Evolutionary conservation across 2,113 vertebrate genomes (phyloP).

Genomic region (Lagopus leucura): DNA sequence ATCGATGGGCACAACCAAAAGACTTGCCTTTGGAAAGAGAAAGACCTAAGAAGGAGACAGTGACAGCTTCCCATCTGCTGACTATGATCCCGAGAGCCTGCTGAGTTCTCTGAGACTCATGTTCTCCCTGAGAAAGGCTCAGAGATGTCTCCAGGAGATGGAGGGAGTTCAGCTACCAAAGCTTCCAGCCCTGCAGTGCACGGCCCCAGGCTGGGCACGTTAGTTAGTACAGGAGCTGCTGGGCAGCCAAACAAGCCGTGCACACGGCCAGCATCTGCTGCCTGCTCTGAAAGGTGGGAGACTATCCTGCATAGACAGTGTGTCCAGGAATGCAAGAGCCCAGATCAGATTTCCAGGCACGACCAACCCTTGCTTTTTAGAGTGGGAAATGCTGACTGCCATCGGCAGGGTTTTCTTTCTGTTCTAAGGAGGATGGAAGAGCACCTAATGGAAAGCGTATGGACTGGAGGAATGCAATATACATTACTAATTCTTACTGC

Average conservation of each 20-base stretch:
- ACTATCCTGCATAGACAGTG: conserved; percentile 17
- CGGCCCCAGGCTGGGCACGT: rapidly evolving
- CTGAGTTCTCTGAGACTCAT: neutral
- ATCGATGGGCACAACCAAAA: neutral
- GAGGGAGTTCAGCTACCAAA: neutral
- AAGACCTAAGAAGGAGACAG: neutral
- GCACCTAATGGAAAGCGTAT: conserved; percentile 73
- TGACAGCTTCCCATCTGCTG: neutral
- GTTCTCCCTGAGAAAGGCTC: neutral
- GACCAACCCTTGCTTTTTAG: conserved; percentile 38
- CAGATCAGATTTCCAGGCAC: conserved; percentile 54
- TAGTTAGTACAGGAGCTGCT: neutral
- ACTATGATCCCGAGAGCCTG: too few relatives aligned
- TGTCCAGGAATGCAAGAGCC: conserved; percentile 46
- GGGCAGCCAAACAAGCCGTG: neutral
- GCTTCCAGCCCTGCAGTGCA: neutral
- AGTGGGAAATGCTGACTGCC: neutral
- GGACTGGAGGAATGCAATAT: conserved; percentile 67
- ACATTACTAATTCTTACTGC: conserved; percentile 72
- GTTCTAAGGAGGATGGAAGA: conserved; percentile 12
- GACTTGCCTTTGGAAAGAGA: neutral
- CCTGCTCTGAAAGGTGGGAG: conserved; percentile 60
- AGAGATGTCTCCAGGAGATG: neutral
- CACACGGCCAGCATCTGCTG: conserved; percentile 35
- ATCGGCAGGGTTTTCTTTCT: conserved; percentile 18